phyloP scores from a whole-genome alignment of 2,113 vertebrate species.

The Danio rerio region DNA sequence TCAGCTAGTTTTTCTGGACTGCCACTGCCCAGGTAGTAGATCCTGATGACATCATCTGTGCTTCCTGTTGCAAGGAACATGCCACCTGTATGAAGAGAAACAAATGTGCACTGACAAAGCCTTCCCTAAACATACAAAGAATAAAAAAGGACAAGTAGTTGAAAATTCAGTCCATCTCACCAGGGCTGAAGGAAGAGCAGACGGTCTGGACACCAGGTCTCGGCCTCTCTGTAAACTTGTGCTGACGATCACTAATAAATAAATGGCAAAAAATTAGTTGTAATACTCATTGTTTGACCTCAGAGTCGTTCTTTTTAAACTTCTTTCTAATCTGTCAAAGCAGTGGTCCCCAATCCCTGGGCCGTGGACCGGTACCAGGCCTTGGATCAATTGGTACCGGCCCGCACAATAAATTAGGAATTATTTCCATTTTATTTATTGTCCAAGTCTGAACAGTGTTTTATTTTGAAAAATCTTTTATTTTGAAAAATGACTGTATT shows the following conservation, averaged over 20 bases:
- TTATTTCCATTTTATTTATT: too few species aligned
- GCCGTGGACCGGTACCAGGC: too few species aligned
- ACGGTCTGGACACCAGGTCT: conserved; percentile 94
- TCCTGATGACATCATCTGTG: conserved; percentile 95
- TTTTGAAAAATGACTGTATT: too few species aligned
- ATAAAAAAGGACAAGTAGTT: neutral
- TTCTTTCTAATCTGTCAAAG: too few species aligned
- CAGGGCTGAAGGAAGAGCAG: conserved; percentile 95
- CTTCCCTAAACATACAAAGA: neutral
- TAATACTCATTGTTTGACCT: neutral
- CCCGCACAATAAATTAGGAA: too few species aligned
- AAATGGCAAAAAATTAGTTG: neutral
- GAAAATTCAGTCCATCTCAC: conserved; percentile 71
- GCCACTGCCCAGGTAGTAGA: conserved; percentile 94
- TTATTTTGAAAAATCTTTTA: too few species aligned
- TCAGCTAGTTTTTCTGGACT: conserved; percentile 91
- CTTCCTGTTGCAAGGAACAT: conserved; percentile 97
- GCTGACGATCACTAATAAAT: conserved; percentile 82
- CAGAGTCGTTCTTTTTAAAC: too few species aligned
- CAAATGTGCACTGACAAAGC: neutral
- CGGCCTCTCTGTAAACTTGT: conserved; percentile 93
- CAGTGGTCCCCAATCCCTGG: too few species aligned
- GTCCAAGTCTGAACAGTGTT: too few species aligned
- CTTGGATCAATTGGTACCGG: too few species aligned
- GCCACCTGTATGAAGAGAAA: conserved; percentile 81